Evolutionary conservation across 2,888 invertebrate genomes (phyloP).

Genomic region (Erebia palarica): DNA sequence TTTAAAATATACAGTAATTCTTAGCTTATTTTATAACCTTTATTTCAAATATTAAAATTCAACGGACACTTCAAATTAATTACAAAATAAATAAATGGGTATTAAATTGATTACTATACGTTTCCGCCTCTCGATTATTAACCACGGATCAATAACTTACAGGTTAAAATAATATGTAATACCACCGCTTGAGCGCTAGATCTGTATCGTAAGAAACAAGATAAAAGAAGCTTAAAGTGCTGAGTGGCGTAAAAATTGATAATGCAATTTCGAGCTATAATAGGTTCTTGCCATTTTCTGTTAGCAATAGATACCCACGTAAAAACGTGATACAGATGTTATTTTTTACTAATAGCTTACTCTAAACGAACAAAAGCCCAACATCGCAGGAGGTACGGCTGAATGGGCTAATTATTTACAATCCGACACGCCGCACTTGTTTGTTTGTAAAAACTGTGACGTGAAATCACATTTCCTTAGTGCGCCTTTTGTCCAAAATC

Average conservation of each 20-base stretch:
- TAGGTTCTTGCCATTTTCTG: neutral
- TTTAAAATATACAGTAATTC: too few relatives aligned
- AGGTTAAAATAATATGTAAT: too few relatives aligned
- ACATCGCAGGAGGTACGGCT: conserved; percentile 68
- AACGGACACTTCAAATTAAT: too few relatives aligned
- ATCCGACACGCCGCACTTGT: conserved; percentile 74
- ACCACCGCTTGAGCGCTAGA: too few relatives aligned
- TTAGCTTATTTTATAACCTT: too few relatives aligned
- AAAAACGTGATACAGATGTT: conserved; percentile 16
- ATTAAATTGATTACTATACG: too few relatives aligned
- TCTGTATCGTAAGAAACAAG: too few relatives aligned
- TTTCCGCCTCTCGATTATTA: too few relatives aligned
- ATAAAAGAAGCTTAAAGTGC: too few relatives aligned
- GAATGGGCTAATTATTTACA: conserved; percentile 80
- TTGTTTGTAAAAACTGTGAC: conserved; percentile 72
- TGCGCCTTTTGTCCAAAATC: conserved; percentile 66
- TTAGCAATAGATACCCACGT: neutral
- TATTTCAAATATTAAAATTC: too few relatives aligned
- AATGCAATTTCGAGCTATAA: conserved; percentile 2
- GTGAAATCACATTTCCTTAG: conserved; percentile 80
- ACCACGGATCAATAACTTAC: too few relatives aligned
- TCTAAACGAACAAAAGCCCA: conserved; percentile 70
- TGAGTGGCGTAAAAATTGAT: conserved; percentile 3
- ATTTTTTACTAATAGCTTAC: conserved; percentile 53
- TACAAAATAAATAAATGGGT: too few relatives aligned